Evolutionary conservation across 2,113 vertebrate species (phyloP), one percentile per base, ranked within the genome.

Genomic region (Gopherus evgoodei): DNA sequence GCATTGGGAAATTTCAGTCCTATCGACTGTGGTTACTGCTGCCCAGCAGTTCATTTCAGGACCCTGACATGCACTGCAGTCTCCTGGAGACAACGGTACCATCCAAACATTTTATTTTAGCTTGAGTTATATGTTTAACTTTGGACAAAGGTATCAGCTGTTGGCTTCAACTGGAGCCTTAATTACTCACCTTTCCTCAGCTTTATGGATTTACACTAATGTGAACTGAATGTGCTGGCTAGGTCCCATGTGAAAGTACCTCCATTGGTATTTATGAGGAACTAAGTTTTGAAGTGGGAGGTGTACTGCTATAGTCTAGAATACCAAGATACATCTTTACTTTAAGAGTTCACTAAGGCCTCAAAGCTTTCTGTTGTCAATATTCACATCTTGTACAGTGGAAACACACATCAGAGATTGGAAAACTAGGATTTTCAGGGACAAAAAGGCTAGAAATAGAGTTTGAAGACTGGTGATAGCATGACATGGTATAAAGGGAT

Each of bases 161-260:
- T 49, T 35, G n/a, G 38, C 52, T 94, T 90, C 81, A 38, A 4
- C 31, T 91, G 85, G 22, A 95, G 72, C 35, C 19, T 59, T 75
- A 95, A 62, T 87, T 85, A 44, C n/a, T 86, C 29, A 2, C n/a
- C 16, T 82, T 96, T 95, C 94, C 57, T 86, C 38, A 59, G 83
- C 42, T 81, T 83, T 65, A 50, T 65, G 53, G 87, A 90, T 38
- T 93, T 83, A 25, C 17, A 13, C 25, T 42, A 31, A 35, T 72
- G 49, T 52, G 88, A 86, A 57, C 86, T 93, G 91, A 75, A 88
- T 90, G 38, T 89, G 62, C 49, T 92, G 49, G 57, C 79, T 81
- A 85, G 25, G 6, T 80, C 78, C 88, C 50, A 14, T 42, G 5
- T 44, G 80, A 86, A 94, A 42, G n/a, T 11, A 38, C 14, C 75